Base-by-base conservation (phyloP, 2,797 vertebrate genomes). In the Buceros bicornis region DNA sequence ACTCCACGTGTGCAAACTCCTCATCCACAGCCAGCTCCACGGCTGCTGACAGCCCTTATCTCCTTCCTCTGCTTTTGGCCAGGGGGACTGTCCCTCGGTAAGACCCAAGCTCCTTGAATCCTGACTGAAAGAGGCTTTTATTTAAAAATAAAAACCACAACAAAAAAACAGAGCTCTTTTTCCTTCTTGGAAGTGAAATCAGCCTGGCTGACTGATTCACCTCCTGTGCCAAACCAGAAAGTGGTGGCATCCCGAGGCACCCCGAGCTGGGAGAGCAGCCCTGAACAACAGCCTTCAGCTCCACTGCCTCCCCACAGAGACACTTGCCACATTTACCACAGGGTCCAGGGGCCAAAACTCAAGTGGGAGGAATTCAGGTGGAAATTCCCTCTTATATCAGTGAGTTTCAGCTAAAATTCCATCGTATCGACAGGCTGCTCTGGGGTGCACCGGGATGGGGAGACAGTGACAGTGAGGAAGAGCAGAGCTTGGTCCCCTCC, bases 161-260 rank as follows among this genome's bases (percentile, higher is more conserved):
- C 48, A 29, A 26, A 31, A 50, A 40, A 42, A 28, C 19, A 62
- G 25, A 42, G 10, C 9, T 69, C 21, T 31, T 48, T 62, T 76
- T 71, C 25, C 10, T 25, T 64, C 33, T 29, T 43, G 66, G 54
- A 51, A 62, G 43, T 13, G 16, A 53, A 82, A 78, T 73, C 74
- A 88, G 29, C 40, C 76, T 33, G 43, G 42, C 28, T 3, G 4
- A n/a, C 12, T 12, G 40, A 60, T 6, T 56, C 7, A n/a, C 5
- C 3, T 10, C 43, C 4, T 29, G 16, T 37, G 47, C 45, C 53
- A 60, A n/a, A 3, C 42, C 3, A 1, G 29, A 57, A 64, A 91
- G 28, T 1, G 1, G 42, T 24, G 26, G 25, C 25, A 87, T 5
- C 37, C 12, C 5, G 0, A 0, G 29, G n/a, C 7, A 4, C 61